phyloP scores from a whole-genome alignment of 2,888 invertebrate species.

The Dermolepida albohirtum region DNA sequence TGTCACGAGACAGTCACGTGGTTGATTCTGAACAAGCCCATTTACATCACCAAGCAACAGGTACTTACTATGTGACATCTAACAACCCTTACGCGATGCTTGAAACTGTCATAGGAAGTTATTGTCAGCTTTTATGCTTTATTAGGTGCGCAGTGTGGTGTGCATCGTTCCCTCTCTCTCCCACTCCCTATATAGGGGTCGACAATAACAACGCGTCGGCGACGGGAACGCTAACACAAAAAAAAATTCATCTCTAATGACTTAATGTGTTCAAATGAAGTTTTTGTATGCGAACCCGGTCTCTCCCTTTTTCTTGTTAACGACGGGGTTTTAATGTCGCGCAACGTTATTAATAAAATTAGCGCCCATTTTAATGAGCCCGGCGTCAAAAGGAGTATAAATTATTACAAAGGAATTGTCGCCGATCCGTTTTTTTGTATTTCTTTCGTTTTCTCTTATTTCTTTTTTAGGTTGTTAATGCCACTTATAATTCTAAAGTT shows the following conservation, averaged over 20 bases:
- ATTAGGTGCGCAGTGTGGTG: slow-evolving; percentile 33
- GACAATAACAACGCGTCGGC: slow-evolving; percentile 3
- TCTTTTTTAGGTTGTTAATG: too few relatives aligned
- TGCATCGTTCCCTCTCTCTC: not conserved
- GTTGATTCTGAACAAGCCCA: slow-evolving; percentile 97
- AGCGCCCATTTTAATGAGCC: not conserved
- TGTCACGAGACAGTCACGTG: slow-evolving; percentile 99
- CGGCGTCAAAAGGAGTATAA: too few relatives aligned
- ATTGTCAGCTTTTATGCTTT: slow-evolving; percentile 42
- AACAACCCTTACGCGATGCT: slow-evolving; percentile 47
- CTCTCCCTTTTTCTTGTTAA: not conserved
- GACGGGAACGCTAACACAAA: slow-evolving; percentile 12
- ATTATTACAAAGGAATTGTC: too few relatives aligned
- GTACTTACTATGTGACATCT: slow-evolving; percentile 65
- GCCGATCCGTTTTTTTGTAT: too few relatives aligned
- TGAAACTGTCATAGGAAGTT: slow-evolving; percentile 47
- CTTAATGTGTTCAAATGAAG: slow-evolving; percentile 15
- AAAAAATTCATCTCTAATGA: slow-evolving; percentile 19
- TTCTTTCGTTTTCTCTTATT: too few relatives aligned
- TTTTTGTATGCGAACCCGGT: slow-evolving; percentile 8
- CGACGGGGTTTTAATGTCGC: not conserved
- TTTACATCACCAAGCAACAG: slow-evolving; percentile 98
- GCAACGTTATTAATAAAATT: slow-evolving; percentile 13
- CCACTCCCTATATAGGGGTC: not conserved
- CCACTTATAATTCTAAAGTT: too few relatives aligned